Percentiles rank a stretch among this genome's conserved stretches.
phyloP scores from a whole-genome alignment of 2,113 vertebrate genomes.

The Hylia prasina region DNA sequence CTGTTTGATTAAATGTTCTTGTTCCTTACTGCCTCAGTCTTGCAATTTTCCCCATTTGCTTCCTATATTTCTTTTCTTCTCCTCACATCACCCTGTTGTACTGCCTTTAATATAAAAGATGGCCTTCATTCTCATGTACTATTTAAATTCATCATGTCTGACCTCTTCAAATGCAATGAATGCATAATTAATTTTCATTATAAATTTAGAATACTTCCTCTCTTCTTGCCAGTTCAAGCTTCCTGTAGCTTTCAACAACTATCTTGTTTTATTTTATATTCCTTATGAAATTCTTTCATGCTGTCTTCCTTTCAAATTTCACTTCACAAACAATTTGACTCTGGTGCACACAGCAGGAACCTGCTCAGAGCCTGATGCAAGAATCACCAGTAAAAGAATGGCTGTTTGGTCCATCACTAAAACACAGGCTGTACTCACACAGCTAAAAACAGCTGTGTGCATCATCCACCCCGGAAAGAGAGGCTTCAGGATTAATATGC shows the following conservation, averaged over 20 bases:
- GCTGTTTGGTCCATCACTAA: not conserved
- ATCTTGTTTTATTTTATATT: conserved; percentile 42
- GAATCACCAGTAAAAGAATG: not conserved
- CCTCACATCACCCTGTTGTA: not conserved
- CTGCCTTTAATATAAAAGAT: not conserved
- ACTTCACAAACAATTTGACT: not conserved
- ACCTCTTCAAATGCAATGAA: conserved; percentile 53
- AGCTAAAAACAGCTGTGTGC: not conserved
- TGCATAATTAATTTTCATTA: conserved; percentile 68
- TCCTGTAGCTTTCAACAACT: conserved; percentile 44
- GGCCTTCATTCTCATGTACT: conserved; percentile 31
- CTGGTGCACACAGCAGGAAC: not conserved
- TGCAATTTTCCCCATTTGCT: not conserved
- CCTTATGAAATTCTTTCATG: not conserved
- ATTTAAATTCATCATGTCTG: conserved; percentile 50
- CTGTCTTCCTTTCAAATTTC: not conserved
- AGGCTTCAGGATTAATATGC: not conserved
- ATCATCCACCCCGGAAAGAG: not conserved
- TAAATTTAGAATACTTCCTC: conserved; percentile 68
- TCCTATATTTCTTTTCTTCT: not conserved
- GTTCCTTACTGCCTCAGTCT: not conserved
- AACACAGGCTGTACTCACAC: not conserved
- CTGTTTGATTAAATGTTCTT: conserved; percentile 14
- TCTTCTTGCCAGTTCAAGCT: conserved; percentile 23
- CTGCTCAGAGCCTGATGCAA: not conserved